Conservation (phyloP, 2,888 invertebrate genomes). For the Tinea semifulvella region DNA sequence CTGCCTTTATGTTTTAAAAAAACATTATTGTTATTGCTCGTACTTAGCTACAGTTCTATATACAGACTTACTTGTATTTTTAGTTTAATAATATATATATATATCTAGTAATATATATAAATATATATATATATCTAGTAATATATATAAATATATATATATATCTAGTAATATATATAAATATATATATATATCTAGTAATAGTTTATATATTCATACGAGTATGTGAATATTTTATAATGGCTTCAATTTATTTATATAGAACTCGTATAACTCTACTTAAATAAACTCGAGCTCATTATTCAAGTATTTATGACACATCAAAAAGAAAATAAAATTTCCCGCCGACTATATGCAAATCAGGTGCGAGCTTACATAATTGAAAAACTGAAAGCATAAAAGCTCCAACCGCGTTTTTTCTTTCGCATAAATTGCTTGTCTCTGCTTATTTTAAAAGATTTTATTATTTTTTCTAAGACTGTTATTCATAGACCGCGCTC, state of each 20-base stretch:
- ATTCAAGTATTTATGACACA: constrained; percentile 6
- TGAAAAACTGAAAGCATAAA: constrained; percentile 10
- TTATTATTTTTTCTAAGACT: background rate
- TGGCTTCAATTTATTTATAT: background rate
- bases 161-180: no score
- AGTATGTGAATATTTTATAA: no score
- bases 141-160: no score
- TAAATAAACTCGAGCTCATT: background rate
- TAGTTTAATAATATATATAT: no score
- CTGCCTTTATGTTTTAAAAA: no score
- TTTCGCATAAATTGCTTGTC: constrained; percentile 2
- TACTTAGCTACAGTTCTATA: no score
- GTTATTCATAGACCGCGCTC: background rate
- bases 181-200: no score
- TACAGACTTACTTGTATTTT: no score
- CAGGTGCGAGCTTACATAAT: constrained; percentile 6
- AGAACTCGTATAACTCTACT: background rate
- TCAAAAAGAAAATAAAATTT: constrained; percentile 1
- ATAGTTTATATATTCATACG: no score
- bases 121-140: no score
- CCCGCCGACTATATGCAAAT: constrained; percentile 3
- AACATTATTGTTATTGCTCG: no score
- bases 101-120: no score
- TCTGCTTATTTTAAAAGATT: constrained; percentile 2
- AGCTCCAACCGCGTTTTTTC: background rate